A percentile compares a stretch with the other conserved stretches of the same genome.
phyloP scores from a whole-genome alignment of 2,888 invertebrate species.

The Andrena bucephala region DNA sequence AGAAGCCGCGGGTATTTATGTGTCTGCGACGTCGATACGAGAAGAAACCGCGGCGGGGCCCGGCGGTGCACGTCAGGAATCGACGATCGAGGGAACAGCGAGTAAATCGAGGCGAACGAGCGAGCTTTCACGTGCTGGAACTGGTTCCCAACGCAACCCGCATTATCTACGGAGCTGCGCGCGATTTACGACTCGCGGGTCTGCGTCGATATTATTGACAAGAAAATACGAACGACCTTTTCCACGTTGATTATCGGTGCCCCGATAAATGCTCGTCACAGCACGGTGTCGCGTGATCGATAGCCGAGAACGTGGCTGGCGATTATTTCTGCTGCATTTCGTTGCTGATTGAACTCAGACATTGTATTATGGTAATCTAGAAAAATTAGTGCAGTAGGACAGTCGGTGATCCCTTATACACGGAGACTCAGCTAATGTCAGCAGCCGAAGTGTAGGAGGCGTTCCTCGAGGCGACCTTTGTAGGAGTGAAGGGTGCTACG shows the following conservation, averaged over 20 bases:
- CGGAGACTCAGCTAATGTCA: not conserved
- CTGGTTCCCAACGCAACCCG: slow-evolving; percentile 61
- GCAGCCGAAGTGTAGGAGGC: not conserved
- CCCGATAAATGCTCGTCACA: slow-evolving; percentile 5
- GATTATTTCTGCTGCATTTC: no score
- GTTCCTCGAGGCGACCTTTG: not conserved
- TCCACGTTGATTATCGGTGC: slow-evolving; percentile 33
- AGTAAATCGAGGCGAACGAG: slow-evolving; percentile 37
- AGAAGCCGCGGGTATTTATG: slow-evolving; percentile 68
- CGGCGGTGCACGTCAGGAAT: slow-evolving; percentile 51
- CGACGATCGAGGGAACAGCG: slow-evolving; percentile 52
- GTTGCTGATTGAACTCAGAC: no score
- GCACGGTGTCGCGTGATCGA: slow-evolving; percentile 30
- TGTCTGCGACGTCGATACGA: slow-evolving; percentile 51
- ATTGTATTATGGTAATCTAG: no score
- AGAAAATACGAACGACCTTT: slow-evolving; percentile 49
- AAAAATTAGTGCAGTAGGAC: no score
- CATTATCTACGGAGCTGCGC: slow-evolving; percentile 60
- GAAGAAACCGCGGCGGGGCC: slow-evolving; percentile 46
- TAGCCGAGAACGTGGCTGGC: not conserved
- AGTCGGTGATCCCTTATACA: not conserved
- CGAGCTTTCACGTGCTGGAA: slow-evolving; percentile 50
- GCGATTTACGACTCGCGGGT: slow-evolving; percentile 63
- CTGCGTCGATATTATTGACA: slow-evolving; percentile 52
- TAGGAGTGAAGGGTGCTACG: slow-evolving; percentile 6